Percentiles rank a stretch among this genome's conserved stretches.
Evolutionary conservation across 2,797 vertebrate species (phyloP).

Genomic region (Loris lydekkerianus): DNA sequence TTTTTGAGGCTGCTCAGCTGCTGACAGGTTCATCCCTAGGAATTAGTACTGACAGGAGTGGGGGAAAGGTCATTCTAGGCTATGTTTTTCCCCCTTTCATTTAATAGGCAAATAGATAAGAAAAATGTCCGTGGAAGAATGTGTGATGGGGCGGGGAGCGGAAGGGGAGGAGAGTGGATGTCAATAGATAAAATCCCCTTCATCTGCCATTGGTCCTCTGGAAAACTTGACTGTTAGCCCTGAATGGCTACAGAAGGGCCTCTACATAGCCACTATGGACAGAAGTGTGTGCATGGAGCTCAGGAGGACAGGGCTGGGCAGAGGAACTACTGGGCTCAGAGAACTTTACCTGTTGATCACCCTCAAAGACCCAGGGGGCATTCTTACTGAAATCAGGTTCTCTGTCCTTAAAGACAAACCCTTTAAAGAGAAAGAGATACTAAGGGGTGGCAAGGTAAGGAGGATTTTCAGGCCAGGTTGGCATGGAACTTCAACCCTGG

Average conservation of each 20-base stretch:
- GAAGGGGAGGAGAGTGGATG: not conserved
- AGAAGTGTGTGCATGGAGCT: not conserved
- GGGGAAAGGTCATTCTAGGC: not conserved
- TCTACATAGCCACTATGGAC: not conserved
- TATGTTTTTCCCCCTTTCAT: not conserved
- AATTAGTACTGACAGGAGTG: not conserved
- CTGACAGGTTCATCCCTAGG: not conserved
- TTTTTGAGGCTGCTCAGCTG: not conserved
- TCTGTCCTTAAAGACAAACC: not conserved
- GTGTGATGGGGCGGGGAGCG: not conserved
- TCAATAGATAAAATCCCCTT: slow-evolving; percentile 24
- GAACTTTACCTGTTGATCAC: not conserved
- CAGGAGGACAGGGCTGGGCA: not conserved
- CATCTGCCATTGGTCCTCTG: not conserved
- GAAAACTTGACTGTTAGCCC: slow-evolving; percentile 65
- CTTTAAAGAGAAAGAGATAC: not conserved
- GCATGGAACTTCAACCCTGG: not conserved
- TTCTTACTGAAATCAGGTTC: not conserved
- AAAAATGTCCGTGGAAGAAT: not conserved
- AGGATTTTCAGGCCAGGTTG: fast-evolving
- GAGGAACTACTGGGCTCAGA: not conserved
- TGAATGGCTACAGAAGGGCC: not conserved
- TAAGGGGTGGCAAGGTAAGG: not conserved
- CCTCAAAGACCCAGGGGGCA: not conserved
- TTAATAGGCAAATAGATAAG: slow-evolving; percentile 14